Conservation (phyloP, 1,140 invertebrate genomes). For the Heliconius congener region DNA sequence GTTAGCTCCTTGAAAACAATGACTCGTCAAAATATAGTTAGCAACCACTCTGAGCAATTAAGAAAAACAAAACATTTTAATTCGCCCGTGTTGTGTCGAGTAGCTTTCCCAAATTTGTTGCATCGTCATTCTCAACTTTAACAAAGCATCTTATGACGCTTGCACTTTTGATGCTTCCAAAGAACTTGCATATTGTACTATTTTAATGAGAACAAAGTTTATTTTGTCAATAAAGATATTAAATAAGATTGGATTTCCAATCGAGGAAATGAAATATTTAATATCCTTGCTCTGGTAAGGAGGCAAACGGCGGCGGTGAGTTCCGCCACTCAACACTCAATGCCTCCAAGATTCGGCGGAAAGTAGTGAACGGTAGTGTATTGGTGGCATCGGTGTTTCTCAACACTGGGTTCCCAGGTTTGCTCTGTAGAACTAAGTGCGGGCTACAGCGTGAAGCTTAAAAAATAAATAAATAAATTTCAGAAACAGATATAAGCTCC, state of each 20-base stretch:
- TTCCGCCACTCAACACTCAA: no score
- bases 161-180: neutral
- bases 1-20: constrained; percentile 73
- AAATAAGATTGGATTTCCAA: neutral
- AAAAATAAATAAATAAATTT: neutral
- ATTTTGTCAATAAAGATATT: constrained; percentile 11
- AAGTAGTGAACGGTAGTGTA: no score
- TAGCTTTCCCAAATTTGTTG: constrained; percentile 39
- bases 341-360: no score
- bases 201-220: neutral
- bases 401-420: no score
- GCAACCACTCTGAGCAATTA: constrained; percentile 77
- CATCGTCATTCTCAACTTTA: constrained; percentile 39
- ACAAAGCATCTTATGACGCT: constrained; percentile 35
- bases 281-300: no score
- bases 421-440: no score
- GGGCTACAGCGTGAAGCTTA: no score
- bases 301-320: accelerated
- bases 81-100: constrained; percentile 48
- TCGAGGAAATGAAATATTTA: no score
- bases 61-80: constrained; percentile 79
- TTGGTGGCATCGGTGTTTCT: no score
- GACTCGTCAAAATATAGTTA: constrained; percentile 71
- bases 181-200: neutral
- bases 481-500: constrained; percentile 10